These are phyloP conservation scores for Polyergus mexicanus DNA, from an alignment of 1,140 invertebrate genomes.

Conservation along the genomic window DNA sequence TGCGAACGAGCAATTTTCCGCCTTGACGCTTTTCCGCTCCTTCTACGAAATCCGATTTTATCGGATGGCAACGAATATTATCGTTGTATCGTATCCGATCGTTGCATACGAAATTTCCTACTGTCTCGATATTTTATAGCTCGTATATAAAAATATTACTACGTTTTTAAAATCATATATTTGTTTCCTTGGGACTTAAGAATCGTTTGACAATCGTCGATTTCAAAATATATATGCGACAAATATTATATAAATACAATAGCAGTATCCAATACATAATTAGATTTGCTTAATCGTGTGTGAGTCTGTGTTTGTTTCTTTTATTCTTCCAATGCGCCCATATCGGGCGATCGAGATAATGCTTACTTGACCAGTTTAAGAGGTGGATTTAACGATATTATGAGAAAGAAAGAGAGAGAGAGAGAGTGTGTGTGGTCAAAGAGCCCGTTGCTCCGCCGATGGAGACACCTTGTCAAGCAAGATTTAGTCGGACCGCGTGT, in stretches of 20 bases:
- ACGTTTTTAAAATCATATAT: no score
- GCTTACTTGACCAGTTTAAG: constrained; percentile 34
- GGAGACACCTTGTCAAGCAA: constrained; percentile 72
- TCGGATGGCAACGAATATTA: background rate
- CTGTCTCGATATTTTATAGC: no score
- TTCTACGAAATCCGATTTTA: background rate
- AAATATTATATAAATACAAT: background rate
- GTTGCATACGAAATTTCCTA: background rate
- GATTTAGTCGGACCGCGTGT: constrained; percentile 71
- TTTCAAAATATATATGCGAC: background rate
- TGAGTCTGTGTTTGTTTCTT: background rate
- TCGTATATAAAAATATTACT: no score
- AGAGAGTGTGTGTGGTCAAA: constrained; percentile 1
- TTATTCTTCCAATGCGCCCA: background rate
- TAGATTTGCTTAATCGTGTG: background rate
- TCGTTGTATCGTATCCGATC: background rate
- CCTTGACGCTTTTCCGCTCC: background rate
- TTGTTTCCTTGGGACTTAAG: background rate
- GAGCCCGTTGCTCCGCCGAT: constrained; percentile 38
- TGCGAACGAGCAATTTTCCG: constrained; percentile 20
- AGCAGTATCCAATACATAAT: background rate
- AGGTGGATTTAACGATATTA: constrained; percentile 50
- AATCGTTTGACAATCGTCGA: background rate
- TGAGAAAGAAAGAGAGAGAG: background rate
- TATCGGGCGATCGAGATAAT: constrained; percentile 19